Base-by-base conservation (phyloP, 2,113 vertebrate genomes). In the Girardinichthys multiradiatus region DNA sequence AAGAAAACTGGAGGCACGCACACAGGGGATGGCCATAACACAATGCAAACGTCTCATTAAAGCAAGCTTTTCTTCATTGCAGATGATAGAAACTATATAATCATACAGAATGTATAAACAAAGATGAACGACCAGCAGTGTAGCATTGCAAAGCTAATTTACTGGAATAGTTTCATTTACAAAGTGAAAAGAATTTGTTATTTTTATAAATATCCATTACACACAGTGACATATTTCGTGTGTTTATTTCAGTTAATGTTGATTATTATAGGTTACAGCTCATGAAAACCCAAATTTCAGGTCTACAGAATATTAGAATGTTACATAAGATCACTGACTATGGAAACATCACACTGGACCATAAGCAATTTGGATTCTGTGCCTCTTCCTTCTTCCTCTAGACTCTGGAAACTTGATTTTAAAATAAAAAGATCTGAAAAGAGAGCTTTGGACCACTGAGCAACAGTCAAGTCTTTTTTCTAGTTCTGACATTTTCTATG, bases 21-120 rank as follows among this genome's bases (percentile, higher is more conserved):
- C 89, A 79, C 84, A 68, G 78, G 87, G 87, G 82, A 87, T 24
- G n/a, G 67, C 66, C 64, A 70, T 72, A 81, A 81, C 84, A 87
- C 64, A 64, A 79, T 80, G 81, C 89, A 92, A 90, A 73, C 80
- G 86, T 89, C 88, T 91, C 82, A 88, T 90, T 94, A 87, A 92
- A 90, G 78, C 70, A 57, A 81, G 75, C 48, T 82, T 86, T 81
- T 91, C 78, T 77, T 84, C 62, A 58, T 61, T 73, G 77, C 45
- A 48, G 30, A 60, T 27, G 37, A 70, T 64, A 5, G 57, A 30
- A 35, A 74, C 35, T n/a, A 65, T 30, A 74, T 3, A 59, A 72
- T 73, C 42, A 78, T 9, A 48, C 0, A 63, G 29, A 72, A 39
- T 37, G 74, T 71, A 73, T 66, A 2, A 54, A 63, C 4, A 8